A percentile compares a stretch with the other conserved stretches of the same genome.
Evolutionary conservation across 1,140 invertebrate genomes (phyloP).

Genomic region (Hyles vespertilio): DNA sequence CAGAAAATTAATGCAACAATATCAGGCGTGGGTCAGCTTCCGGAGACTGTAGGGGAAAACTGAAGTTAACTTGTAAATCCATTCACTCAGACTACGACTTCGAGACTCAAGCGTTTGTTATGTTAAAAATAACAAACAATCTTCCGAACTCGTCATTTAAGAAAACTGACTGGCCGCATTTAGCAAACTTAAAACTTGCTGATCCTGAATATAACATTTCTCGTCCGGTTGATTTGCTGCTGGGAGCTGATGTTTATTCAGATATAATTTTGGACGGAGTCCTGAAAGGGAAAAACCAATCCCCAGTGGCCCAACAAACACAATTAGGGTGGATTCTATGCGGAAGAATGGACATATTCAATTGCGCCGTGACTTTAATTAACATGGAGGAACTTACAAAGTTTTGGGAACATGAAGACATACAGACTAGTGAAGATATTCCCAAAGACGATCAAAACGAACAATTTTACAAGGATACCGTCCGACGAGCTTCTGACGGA

Average conservation of each 20-base stretch:
- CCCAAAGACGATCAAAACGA: constrained; percentile 15
- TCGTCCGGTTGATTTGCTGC: constrained; percentile 20
- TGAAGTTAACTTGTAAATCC: background rate
- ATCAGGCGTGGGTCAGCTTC: background rate
- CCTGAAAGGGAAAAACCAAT: constrained; percentile 5
- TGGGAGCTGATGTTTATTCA: constrained; percentile 26
- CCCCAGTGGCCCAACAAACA: constrained; percentile 27
- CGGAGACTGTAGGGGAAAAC: background rate
- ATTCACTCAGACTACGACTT: background rate
- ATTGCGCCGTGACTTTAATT: constrained; percentile 17
- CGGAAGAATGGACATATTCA: constrained; percentile 21
- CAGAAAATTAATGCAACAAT: background rate
- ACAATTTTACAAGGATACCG: constrained; percentile 15
- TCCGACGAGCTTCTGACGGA: constrained; percentile 1
- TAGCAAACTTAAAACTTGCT: constrained; percentile 15
- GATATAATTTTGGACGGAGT: constrained; percentile 22
- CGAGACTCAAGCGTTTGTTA: background rate
- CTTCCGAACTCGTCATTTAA: background rate
- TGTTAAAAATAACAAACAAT: background rate
- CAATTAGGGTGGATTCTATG: constrained; percentile 32
- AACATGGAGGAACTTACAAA: constrained; percentile 20
- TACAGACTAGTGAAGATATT: constrained; percentile 4
- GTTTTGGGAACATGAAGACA: constrained; percentile 32
- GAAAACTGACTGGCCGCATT: constrained; percentile 1
- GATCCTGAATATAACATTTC: constrained; percentile 16